Conservation (phyloP, 1,140 invertebrate species). For the Leucophenga varia region DNA sequence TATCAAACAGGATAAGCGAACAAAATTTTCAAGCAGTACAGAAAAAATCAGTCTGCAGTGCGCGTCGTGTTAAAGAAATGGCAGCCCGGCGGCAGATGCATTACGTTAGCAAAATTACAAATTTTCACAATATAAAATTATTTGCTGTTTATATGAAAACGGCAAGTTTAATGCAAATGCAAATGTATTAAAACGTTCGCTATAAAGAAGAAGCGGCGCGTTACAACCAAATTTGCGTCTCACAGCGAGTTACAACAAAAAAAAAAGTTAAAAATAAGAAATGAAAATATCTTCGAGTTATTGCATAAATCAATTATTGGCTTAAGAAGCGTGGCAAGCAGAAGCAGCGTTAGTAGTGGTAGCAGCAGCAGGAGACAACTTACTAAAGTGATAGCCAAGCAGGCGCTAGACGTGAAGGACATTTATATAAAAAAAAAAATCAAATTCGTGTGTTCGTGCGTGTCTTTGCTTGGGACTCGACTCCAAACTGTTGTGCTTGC, state of each 20-base stretch:
- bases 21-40: conserved; percentile 15
- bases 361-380: conserved; percentile 20
- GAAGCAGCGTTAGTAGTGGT: conserved; percentile 16
- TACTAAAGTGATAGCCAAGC: conserved; percentile 17
- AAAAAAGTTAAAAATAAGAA: conserved; percentile 1
- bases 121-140: conserved; percentile 53
- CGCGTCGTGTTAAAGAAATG: conserved; percentile 39
- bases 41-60: conserved; percentile 52
- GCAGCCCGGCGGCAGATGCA: conserved; percentile 47
- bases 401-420: not conserved
- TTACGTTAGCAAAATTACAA: conserved; percentile 45
- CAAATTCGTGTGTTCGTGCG: conserved; percentile 20
- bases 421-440: too few relatives aligned
- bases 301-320: too few relatives aligned
- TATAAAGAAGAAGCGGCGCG: conserved; percentile 29
- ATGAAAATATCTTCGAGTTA: not conserved
- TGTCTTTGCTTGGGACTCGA: too few relatives aligned
- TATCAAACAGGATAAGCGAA: too few relatives aligned
- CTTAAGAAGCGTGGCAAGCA: not conserved
- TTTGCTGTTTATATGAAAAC: conserved; percentile 57
- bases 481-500: too few relatives aligned
- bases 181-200: conserved; percentile 50
- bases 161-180: conserved; percentile 55
- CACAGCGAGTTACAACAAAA: not conserved
- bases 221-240: too few relatives aligned